Base-by-base conservation (phyloP, 2,797 vertebrate species). In the Esox masquinongy region DNA sequence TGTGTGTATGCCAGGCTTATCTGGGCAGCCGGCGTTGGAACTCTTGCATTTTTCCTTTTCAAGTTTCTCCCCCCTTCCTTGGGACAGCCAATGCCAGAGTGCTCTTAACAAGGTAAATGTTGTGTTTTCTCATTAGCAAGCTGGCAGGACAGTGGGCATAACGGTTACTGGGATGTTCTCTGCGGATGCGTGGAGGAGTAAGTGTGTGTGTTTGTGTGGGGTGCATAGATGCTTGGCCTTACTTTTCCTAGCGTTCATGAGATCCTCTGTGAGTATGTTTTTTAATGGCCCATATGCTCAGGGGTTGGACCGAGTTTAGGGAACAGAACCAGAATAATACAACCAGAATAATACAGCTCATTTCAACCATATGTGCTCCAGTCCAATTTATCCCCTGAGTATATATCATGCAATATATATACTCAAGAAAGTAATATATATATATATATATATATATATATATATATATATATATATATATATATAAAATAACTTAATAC, bases 81-180 rank as follows among this genome's bases (percentile, higher is more conserved):
- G 86, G 87, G 59, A 43, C 77, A 80, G 87, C 82, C 82, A 89
- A 88, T 86, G 88, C 83, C 90, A 85, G 59, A 85, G 81, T 79
- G 82, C 87, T 88, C 83, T 88, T 88, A 85, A 88, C 82, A 78
- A 84, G 87, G 56, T 74, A 84, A 82, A 90, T 85, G 79, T 67
- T 85, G 14, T 70, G 43, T 68, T 70, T 73, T 68, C 26, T 31
- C 26, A 15, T 71, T 56, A 31, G 15, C 26, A 5, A 26, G 36
- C 51, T 11, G 19, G 61, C 61, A 64, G 61, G 24, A 12, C 53
- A 36, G 31, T 66, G 16, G 71, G 66, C 24, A 31, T 29, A 26
- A 26, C 26, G 83, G 75, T 84, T 88, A 88, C 75, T 78, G 77
- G 78, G 82, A 82, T 49, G 75, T 90, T 89, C 12, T 69, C 9